Evolutionary conservation across 2,113 vertebrate genomes (phyloP), one percentile per base, ranked within the genome.

Genomic region (Anarrhichthys ocellatus): DNA sequence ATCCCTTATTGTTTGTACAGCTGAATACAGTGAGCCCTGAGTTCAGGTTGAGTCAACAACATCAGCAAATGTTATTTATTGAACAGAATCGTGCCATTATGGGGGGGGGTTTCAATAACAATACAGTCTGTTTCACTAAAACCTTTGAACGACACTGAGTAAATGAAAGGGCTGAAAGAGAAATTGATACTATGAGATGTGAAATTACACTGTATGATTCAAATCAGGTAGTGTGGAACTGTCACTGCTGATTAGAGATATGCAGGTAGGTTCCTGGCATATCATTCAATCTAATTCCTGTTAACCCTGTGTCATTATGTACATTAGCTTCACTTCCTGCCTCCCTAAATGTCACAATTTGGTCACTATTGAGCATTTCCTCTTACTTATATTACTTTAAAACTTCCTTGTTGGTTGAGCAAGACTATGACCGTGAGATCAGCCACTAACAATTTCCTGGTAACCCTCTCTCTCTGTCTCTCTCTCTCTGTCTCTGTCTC

Each of bases 391-490:
- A 11, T 79, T 40, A 78, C 61, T 32, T 59, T 70, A 63, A 72
- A 54, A 84, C 86, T 86, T 92, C 88, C 88, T 88, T 80, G 69
- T 85, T 87, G n/a, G 29, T 83, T 79, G 61, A 50, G 70, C 36
- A 84, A 76, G 50, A 69, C 15, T 9, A 65, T 42, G 67, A 76
- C 50, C 72, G 71, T 81, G 44, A 58, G 38, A 79, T 78, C 67
- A 71, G 17, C 20, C 38, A 72, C 52, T 72, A 15, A 76, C 42
- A n/a, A 59, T 81, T 93, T 91, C 91, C 87, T 91, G 82, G 76
- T 88, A 80, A 27, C 29, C 1, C 27, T 38, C 42, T 74, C 40
- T 44, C 36, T 74, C 8, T 9, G 6, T 20, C 17, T 50, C 5
- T 50, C 46, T 50, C 46, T 50, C 29, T 3, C 27, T 38, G 36